These are phyloP conservation scores for Mus spicilegus DNA, from an alignment of 2,113 vertebrate genomes.

Conservation along the genomic window DNA sequence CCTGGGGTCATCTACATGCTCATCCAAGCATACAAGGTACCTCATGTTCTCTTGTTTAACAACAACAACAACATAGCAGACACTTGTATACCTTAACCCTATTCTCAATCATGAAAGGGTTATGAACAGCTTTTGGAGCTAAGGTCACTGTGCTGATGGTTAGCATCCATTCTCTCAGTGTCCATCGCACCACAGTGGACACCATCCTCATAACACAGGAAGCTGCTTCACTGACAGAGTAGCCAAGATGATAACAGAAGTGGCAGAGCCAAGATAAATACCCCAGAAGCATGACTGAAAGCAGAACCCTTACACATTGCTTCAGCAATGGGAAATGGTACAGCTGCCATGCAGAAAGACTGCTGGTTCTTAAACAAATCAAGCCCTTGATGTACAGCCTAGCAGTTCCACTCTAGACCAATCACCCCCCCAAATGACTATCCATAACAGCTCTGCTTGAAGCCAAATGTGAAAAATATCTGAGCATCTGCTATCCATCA, in stretches of 20 bases:
- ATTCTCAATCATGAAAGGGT: neutral
- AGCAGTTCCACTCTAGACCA: neutral
- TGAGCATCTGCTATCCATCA: neutral
- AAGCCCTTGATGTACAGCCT: neutral
- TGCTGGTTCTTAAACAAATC: conserved; percentile 4
- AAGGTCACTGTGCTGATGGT: neutral
- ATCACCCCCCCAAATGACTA: neutral
- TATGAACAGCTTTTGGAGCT: neutral
- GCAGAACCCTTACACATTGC: neutral
- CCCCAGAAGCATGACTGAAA: neutral
- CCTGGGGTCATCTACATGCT: conserved; percentile 98
- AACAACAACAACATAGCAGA: neutral
- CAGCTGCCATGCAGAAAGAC: neutral
- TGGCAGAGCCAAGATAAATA: neutral
- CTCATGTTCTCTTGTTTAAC: neutral
- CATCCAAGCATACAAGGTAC: conserved; percentile 95
- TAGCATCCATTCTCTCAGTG: neutral
- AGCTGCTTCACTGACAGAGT: neutral
- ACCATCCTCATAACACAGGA: neutral
- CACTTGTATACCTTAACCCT: neutral
- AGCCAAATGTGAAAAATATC: neutral
- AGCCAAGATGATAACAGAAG: neutral
- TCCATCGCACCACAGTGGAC: neutral
- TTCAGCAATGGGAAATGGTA: neutral
- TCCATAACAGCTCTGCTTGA: neutral